phyloP scores from a whole-genome alignment of 2,888 invertebrate species.

The Acanthoscelides obtectus region DNA sequence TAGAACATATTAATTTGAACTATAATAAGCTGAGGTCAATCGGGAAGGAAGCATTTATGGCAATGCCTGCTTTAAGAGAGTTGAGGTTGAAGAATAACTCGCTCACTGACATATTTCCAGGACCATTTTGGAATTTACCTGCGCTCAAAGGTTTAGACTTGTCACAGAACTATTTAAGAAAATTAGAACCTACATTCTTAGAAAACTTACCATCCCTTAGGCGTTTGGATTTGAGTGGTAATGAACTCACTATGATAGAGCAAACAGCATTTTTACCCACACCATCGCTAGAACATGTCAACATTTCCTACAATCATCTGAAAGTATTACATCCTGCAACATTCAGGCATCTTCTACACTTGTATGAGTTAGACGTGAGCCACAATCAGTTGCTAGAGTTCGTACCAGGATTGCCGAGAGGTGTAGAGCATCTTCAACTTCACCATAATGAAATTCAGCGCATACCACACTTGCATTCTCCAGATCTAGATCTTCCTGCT shows the following conservation, averaged over 20 bases:
- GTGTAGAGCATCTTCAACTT: constrained; percentile 69
- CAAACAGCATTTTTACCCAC: constrained; percentile 69
- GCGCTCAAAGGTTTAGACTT: constrained; percentile 80
- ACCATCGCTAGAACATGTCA: constrained; percentile 70
- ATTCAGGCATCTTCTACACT: constrained; percentile 66
- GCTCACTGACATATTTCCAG: constrained; percentile 64
- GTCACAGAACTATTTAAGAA: constrained; percentile 68
- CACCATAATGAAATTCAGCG: constrained; percentile 65
- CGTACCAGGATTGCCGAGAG: constrained; percentile 72
- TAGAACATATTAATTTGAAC: constrained; percentile 77
- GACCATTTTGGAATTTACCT: constrained; percentile 81
- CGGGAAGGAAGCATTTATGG: constrained; percentile 74
- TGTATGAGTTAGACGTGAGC: constrained; percentile 76
- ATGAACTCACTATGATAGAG: constrained; percentile 65
- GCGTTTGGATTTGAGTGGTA: constrained; percentile 71
- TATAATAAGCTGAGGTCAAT: constrained; percentile 71
- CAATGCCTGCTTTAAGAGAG: constrained; percentile 79
- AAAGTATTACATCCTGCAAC: constrained; percentile 69
- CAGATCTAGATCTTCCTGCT: constrained; percentile 67
- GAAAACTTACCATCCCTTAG: constrained; percentile 71
- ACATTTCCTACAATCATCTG: constrained; percentile 72
- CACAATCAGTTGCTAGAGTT: constrained; percentile 69
- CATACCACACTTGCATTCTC: constrained; percentile 61
- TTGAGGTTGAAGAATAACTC: constrained; percentile 80
- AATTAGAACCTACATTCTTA: constrained; percentile 66